Conservation (phyloP, 2,797 vertebrate species). For the Chelmon rostratus region DNA sequence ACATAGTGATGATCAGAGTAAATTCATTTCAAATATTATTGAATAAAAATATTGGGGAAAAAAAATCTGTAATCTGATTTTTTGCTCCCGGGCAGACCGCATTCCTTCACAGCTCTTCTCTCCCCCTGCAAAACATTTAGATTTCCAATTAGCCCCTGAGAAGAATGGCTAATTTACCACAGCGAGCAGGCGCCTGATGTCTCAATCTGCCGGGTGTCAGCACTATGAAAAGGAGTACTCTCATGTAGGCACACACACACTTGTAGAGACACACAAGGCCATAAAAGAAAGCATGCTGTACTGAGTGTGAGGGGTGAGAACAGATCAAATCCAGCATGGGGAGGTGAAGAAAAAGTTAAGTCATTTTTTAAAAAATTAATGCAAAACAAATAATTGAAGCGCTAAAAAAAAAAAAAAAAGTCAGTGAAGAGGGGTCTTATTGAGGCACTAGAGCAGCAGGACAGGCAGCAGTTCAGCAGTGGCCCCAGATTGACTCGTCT, state of each 20-base stretch:
- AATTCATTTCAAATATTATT: constrained; percentile 31
- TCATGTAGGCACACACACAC: constrained; percentile 83
- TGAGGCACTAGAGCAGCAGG: constrained; percentile 65
- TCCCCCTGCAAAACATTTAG: constrained; percentile 91
- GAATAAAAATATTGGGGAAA: constrained; percentile 37
- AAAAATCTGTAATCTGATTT: constrained; percentile 63
- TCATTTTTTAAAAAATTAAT: constrained; percentile 22
- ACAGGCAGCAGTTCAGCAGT: constrained; percentile 70
- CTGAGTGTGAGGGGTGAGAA: constrained; percentile 40
- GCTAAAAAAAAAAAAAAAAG: not conserved
- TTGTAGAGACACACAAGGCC: constrained; percentile 73
- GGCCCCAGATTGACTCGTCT: constrained; percentile 81
- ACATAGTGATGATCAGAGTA: constrained; percentile 25
- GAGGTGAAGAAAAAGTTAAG: constrained; percentile 38
- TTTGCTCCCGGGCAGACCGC: constrained; percentile 46
- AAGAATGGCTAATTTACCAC: constrained; percentile 95
- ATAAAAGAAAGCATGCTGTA: constrained; percentile 53
- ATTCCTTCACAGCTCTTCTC: constrained; percentile 64
- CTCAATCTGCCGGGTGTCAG: constrained; percentile 98
- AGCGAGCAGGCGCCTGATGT: constrained; percentile 91
- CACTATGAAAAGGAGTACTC: constrained; percentile 90
- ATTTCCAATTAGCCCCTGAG: constrained; percentile 95
- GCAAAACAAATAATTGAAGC: constrained; percentile 58
- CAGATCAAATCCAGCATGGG: constrained; percentile 39
- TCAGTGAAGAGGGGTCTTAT: constrained; percentile 65